These are phyloP conservation scores for Hypanus sabinus DNA, from an alignment of 2,113 vertebrate genomes.

Conservation along the genomic window DNA sequence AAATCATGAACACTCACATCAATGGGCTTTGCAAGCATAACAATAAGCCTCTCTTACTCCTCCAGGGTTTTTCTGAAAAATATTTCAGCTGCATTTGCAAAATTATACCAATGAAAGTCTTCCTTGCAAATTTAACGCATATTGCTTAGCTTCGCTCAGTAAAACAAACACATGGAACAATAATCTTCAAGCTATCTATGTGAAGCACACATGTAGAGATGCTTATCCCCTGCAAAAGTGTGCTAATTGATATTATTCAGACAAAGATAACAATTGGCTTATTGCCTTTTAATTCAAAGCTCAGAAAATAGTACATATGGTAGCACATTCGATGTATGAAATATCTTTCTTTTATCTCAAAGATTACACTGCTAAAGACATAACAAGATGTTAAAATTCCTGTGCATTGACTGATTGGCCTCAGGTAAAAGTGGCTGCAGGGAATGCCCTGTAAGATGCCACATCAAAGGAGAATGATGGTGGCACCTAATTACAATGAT, in stretches of 20 bases:
- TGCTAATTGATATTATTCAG: slow-evolving; percentile 33
- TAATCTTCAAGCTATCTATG: not conserved
- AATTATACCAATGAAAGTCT: slow-evolving; percentile 34
- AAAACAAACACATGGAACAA: slow-evolving; percentile 6
- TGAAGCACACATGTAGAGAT: not conserved
- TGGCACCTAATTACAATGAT: slow-evolving; percentile 98
- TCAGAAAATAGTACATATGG: not conserved
- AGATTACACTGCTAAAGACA: slow-evolving; percentile 63
- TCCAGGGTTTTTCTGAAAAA: slow-evolving; percentile 54
- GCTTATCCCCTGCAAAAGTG: not conserved
- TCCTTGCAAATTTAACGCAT: slow-evolving; percentile 33
- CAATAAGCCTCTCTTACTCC: slow-evolving; percentile 50
- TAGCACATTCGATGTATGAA: not conserved
- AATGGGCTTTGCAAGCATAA: slow-evolving; percentile 51
- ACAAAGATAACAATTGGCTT: slow-evolving; percentile 11
- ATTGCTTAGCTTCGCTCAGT: slow-evolving; percentile 30
- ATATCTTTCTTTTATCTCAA: slow-evolving; percentile 42
- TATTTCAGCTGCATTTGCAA: slow-evolving; percentile 44
- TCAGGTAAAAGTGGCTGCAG: slow-evolving; percentile 62
- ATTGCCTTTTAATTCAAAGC: slow-evolving; percentile 21
- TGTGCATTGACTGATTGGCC: slow-evolving; percentile 52
- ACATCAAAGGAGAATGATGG: slow-evolving; percentile 79
- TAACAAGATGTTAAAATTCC: slow-evolving; percentile 47
- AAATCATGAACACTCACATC: slow-evolving; percentile 55
- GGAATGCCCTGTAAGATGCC: slow-evolving; percentile 60